Percentiles rank a stretch among this genome's conserved stretches.
These are phyloP conservation scores for Phenganax stokvisi DNA, from an alignment of 92 coral and sea anemone genomes.

Conservation along the genomic window DNA sequence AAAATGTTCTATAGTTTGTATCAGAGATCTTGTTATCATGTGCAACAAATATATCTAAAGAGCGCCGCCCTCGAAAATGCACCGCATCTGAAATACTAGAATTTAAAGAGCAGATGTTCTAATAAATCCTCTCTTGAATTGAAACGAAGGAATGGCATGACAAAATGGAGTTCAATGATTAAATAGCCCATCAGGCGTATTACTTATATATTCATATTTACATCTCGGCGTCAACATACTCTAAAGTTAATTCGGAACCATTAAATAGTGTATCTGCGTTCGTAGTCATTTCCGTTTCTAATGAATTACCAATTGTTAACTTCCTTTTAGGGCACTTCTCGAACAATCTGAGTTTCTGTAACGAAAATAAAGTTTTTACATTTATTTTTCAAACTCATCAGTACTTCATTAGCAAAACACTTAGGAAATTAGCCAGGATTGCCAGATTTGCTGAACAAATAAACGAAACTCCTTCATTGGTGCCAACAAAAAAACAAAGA, in stretches of 20 bases:
- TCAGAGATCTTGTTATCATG: too few relatives aligned
- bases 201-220: not conserved
- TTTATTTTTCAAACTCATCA: not conserved
- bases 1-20: too few relatives aligned
- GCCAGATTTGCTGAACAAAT: too few relatives aligned
- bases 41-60: too few relatives aligned
- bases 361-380: not conserved
- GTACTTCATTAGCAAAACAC: not conserved
- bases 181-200: not conserved
- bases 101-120: too few relatives aligned
- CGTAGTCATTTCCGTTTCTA: conserved; percentile 35
- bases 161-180: not conserved
- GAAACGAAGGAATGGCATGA: not conserved
- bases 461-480: too few relatives aligned
- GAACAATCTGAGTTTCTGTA: conserved; percentile 32
- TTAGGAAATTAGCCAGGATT: too few relatives aligned
- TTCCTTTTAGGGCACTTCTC: not conserved
- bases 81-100: too few relatives aligned
- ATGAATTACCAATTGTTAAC: conserved; percentile 14
- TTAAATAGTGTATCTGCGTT: conserved; percentile 24
- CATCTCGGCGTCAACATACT: conserved; percentile 2
- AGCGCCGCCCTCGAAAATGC: too few relatives aligned
- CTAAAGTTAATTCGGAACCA: conserved; percentile 27
- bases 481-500: too few relatives aligned
- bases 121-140: not conserved